Base-by-base conservation (phyloP, 2,113 vertebrate species). In the Plotosus lineatus region DNA sequence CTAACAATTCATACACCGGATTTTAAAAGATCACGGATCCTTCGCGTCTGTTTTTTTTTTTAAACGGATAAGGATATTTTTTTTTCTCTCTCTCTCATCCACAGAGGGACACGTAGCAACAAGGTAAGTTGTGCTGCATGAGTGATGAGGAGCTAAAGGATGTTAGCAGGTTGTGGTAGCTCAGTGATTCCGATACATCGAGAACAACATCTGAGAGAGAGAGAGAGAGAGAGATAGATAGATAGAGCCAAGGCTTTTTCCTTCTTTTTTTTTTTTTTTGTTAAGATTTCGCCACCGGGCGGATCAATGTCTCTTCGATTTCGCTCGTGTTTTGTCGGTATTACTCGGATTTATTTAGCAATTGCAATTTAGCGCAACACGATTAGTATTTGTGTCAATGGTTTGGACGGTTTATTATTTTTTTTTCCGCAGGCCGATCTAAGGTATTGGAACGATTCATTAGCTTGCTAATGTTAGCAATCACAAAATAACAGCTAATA, bases 41-140 rank as follows among this genome's bases (percentile, higher is more conserved):
- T 48, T 44, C 21, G 66, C 38, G 53, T 71, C 48, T 63, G 53
- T 28, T 77, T 58, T 68, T 46, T 14, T 78, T 56, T 80, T 75
- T 76, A 80, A 80, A 63, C 72, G 60, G 78, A 80, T 33, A 75
- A 82, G 73, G 63, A 77, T 82, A 58, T 75, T 51, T 51, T 33
- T 77, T 84, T 81, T 53, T 51, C 50, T 51, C 50, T 3, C 50
- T 5, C 58, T 73, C 56, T 42, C 60, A 65, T 85, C 83, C 74
- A 56, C 58, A 84, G 74, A 82, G 77, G 80, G 78, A 82, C 77
- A 80, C 84, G 61, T 79, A 84, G 66, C 77, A 76, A 87, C 77
- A 81, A 86, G 86, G 86, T 87, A 81, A 86, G 86, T 86, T 82
- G 51, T 58, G 44, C 56, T 73, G 81, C 51, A 71, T 48, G 79